Conservation (phyloP, 2,888 invertebrate species). For the Exocentrus adspersus region DNA sequence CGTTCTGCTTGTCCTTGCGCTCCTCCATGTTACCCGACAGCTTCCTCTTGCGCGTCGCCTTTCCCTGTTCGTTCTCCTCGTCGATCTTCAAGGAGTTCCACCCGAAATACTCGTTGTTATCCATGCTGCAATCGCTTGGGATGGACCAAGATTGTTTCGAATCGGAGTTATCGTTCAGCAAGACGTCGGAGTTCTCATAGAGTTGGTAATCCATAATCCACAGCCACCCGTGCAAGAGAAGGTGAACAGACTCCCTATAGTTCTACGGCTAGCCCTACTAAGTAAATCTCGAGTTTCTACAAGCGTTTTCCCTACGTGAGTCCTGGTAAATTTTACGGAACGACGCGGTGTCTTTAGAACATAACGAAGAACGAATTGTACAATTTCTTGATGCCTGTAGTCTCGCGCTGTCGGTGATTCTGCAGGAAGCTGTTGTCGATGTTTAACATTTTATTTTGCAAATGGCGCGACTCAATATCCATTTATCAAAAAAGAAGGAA, state of each 20-base stretch:
- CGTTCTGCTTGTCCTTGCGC: conserved; percentile 33
- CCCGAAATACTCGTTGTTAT: conserved; percentile 61
- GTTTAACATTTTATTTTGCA: conserved; percentile 71
- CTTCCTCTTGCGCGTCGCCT: conserved; percentile 50
- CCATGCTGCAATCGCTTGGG: conserved; percentile 55
- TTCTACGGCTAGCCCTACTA: background rate
- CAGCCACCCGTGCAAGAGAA: conserved; percentile 13
- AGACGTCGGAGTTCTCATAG: conserved; percentile 56
- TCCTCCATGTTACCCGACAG: conserved; percentile 29
- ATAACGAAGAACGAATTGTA: conserved; percentile 89
- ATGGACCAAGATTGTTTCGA: conserved; percentile 58
- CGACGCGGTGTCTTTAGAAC: conserved; percentile 70
- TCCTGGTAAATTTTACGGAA: conserved; percentile 29
- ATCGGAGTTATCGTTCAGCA: conserved; percentile 53
- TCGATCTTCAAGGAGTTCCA: conserved; percentile 61
- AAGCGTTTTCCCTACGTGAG: conserved; percentile 25
- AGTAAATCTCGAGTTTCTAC: conserved; percentile 13
- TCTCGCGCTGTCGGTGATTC: conserved; percentile 84
- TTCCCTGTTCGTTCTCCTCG: conserved; percentile 45
- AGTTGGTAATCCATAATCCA: conserved; percentile 63
- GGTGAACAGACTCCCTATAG: conserved; percentile 7
- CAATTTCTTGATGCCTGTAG: conserved; percentile 85
- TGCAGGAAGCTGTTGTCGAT: conserved; percentile 80
- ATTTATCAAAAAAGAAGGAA: conserved; percentile 57
- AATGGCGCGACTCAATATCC: conserved; percentile 62